Conservation (phyloP, 1,140 invertebrate genomes). For the Drosophila takahashii region DNA sequence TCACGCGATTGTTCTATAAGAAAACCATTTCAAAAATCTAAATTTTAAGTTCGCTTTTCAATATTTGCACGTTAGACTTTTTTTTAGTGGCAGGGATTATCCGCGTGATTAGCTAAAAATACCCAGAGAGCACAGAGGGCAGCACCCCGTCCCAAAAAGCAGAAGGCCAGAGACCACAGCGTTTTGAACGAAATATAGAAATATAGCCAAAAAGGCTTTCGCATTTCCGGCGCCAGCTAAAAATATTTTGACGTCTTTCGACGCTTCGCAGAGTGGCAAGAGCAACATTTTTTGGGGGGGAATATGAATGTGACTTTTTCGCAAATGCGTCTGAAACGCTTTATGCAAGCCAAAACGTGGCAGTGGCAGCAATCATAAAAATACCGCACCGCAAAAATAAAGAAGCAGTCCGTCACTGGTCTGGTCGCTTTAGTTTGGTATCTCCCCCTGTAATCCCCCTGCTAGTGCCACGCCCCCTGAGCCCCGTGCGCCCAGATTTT, state of each 20-base stretch:
- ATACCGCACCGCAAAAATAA: slow-evolving; percentile 38
- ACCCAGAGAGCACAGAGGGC: slow-evolving; percentile 27
- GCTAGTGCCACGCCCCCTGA: slow-evolving; percentile 1
- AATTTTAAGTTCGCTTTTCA: slow-evolving; percentile 7
- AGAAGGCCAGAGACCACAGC: slow-evolving; percentile 27
- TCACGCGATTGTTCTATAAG: background rate
- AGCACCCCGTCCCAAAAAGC: slow-evolving; percentile 4
- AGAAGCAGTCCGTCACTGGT: slow-evolving; percentile 53
- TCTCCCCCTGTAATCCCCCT: background rate
- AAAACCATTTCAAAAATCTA: slow-evolving; percentile 3
- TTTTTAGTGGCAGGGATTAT: slow-evolving; percentile 55
- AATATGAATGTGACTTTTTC: slow-evolving; percentile 45
- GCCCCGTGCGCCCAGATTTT: slow-evolving; percentile 30
- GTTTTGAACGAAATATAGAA: slow-evolving; percentile 27
- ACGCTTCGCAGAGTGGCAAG: slow-evolving; percentile 4
- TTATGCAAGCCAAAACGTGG: slow-evolving; percentile 53
- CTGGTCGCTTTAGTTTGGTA: slow-evolving; percentile 3
- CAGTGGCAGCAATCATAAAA: slow-evolving; percentile 37
- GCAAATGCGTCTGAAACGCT: slow-evolving; percentile 55
- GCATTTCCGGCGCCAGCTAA: slow-evolving; percentile 79
- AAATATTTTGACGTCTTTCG: slow-evolving; percentile 76
- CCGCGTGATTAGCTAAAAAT: slow-evolving; percentile 75
- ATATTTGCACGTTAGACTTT: slow-evolving; percentile 26
- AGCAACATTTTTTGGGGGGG: background rate
- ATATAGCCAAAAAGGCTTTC: slow-evolving; percentile 57